Evolutionary conservation across 37 sponge, comb jelly and placozoan species (phyloP).

Genomic region (Tethya wilhelma): DNA sequence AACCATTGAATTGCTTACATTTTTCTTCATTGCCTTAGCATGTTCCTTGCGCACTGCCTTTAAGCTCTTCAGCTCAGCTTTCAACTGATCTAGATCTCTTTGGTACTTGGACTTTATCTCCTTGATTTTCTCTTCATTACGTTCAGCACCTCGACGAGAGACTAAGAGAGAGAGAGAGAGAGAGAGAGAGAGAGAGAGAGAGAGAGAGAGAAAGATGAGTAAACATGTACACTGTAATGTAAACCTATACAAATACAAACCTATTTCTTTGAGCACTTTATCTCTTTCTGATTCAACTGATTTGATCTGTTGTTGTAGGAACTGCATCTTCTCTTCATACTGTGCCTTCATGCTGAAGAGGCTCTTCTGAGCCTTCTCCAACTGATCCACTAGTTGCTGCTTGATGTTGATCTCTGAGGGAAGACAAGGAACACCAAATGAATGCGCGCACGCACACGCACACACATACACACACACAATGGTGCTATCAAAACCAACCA

Average conservation of each 20-base stretch:
- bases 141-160: slow-evolving; percentile 14
- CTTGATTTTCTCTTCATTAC: slow-evolving; percentile 51
- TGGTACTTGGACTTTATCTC: slow-evolving; percentile 67
- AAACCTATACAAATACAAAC: slow-evolving; percentile 43
- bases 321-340: slow-evolving; percentile 92
- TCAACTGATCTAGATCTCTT: slow-evolving; percentile 49
- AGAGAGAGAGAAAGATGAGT: neutral
- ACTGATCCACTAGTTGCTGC: slow-evolving; percentile 90
- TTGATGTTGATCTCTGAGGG: slow-evolving; percentile 92
- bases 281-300: slow-evolving; percentile 81
- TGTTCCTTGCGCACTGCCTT: slow-evolving; percentile 75
- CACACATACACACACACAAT: neutral
- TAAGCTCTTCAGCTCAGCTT: slow-evolving; percentile 60
- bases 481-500: neutral
- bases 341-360: slow-evolving; percentile 84
- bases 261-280: slow-evolving; percentile 74
- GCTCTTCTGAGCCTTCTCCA: slow-evolving; percentile 86
- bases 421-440: neutral
- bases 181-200: neutral
- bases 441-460: neutral
- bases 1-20: slow-evolving; percentile 27
- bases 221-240: slow-evolving; percentile 15
- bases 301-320: slow-evolving; percentile 78
- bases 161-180: slow-evolving; percentile 10
- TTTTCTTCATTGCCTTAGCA: slow-evolving; percentile 71